phyloP scores from a whole-genome alignment of 2,797 vertebrate species.

The Emys orbicularis region DNA sequence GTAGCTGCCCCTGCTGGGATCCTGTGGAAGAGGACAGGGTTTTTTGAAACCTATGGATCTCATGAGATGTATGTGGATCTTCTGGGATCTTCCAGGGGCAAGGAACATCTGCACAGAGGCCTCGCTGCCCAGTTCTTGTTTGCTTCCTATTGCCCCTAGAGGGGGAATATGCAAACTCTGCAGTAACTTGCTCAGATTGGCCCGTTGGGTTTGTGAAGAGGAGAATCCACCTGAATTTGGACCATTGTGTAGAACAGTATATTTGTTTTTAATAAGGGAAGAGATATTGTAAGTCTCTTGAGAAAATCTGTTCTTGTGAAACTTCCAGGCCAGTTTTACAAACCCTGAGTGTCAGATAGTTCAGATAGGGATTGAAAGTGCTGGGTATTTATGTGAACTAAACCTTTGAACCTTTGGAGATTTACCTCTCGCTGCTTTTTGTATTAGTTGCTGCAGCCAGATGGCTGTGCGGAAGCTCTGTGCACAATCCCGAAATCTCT shows the following conservation, averaged over 20 bases:
- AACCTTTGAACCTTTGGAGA: neutral
- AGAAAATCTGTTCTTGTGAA: neutral
- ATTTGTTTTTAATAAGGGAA: neutral
- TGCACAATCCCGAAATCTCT: neutral
- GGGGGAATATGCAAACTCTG: neutral
- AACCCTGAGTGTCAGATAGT: neutral
- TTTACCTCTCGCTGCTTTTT: fast-evolving
- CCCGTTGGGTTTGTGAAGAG: neutral
- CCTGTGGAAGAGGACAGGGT: neutral
- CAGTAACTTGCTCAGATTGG: neutral
- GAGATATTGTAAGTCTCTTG: neutral
- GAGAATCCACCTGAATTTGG: neutral
- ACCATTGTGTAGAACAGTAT: neutral
- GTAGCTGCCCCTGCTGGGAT: neutral
- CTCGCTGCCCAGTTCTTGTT: neutral
- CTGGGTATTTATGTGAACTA: neutral
- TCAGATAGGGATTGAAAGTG: neutral
- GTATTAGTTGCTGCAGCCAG: neutral
- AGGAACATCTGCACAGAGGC: neutral
- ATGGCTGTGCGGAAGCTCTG: neutral
- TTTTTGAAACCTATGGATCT: neutral
- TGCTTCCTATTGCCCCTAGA: neutral
- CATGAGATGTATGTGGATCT: fast-evolving
- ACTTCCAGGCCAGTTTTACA: neutral
- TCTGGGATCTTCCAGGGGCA: neutral